A percentile compares a stretch with the other conserved stretches of the same genome.
These are phyloP conservation scores for Crotalus tigris DNA, from an alignment of 2,113 vertebrate species.

Conservation along the genomic window DNA sequence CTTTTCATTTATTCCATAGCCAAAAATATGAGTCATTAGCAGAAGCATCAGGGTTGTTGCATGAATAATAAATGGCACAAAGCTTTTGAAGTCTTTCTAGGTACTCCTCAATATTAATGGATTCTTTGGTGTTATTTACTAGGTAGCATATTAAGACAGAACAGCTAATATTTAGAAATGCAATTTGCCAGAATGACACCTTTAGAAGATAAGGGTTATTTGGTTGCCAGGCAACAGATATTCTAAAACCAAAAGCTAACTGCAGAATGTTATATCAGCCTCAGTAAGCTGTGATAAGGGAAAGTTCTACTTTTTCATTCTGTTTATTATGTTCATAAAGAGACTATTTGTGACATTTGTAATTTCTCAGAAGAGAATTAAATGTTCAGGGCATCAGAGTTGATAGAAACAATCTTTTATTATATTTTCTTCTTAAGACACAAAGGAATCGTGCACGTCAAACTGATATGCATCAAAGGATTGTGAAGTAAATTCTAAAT, in stretches of 20 bases:
- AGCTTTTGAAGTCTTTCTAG: constrained; percentile 51
- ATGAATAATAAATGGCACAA: constrained; percentile 53
- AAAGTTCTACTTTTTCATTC: background rate
- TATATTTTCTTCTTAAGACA: accelerated
- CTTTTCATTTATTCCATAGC: constrained; percentile 38
- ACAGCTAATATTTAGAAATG: constrained; percentile 42
- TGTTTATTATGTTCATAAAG: background rate
- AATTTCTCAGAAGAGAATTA: background rate
- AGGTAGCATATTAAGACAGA: constrained; percentile 28
- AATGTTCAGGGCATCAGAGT: background rate
- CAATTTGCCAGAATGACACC: constrained; percentile 33
- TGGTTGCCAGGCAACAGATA: constrained; percentile 60
- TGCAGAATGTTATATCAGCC: constrained; percentile 48
- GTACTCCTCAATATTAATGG: constrained; percentile 20
- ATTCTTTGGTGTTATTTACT: constrained; percentile 56
- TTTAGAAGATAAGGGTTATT: constrained; percentile 49
- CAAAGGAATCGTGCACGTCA: background rate
- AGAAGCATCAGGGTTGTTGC: background rate
- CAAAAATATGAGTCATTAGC: constrained; percentile 29
- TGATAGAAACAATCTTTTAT: background rate
- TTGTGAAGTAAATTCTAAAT: background rate
- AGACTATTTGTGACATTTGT: background rate
- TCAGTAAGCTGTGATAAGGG: constrained; percentile 62
- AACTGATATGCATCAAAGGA: background rate
- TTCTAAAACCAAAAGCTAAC: constrained; percentile 29